These are phyloP conservation scores for Phylloscopus whistleri DNA, from an alignment of 2,113 vertebrate genomes.

Conservation along the genomic window DNA sequence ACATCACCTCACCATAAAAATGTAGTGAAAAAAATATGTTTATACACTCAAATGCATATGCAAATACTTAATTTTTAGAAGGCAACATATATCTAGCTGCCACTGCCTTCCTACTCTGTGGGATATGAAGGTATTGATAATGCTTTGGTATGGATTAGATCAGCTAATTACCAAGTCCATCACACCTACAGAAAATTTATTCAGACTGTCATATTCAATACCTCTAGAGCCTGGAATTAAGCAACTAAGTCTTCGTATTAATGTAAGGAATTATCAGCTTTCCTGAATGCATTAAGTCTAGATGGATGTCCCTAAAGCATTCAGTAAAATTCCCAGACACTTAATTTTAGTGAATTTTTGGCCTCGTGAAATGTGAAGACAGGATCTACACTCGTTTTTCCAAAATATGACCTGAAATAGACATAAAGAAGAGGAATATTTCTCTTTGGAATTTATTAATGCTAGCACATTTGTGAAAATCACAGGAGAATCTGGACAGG, in stretches of 20 bases:
- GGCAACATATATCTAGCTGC: not conserved
- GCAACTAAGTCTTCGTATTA: not conserved
- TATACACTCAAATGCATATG: not conserved
- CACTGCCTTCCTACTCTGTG: not conserved
- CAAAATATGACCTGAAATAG: not conserved
- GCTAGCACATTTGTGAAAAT: not conserved
- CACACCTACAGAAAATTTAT: not conserved
- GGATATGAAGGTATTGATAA: not conserved
- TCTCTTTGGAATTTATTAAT: not conserved
- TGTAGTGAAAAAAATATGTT: not conserved
- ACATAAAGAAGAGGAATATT: not conserved
- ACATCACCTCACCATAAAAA: not conserved
- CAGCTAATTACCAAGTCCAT: slow-evolving; percentile 1
- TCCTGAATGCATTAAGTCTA: not conserved
- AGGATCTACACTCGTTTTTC: not conserved
- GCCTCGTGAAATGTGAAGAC: not conserved
- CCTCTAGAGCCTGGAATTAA: slow-evolving; percentile 13
- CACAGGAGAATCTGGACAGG: not conserved
- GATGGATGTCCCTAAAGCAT: not conserved
- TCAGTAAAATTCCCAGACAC: not conserved
- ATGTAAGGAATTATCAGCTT: slow-evolving; percentile 39
- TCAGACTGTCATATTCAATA: not conserved
- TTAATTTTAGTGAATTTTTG: not conserved
- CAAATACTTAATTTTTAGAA: not conserved
- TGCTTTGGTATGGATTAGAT: not conserved